Conservation (phyloP, 2,888 invertebrate species). For the Thumatha senex region DNA sequence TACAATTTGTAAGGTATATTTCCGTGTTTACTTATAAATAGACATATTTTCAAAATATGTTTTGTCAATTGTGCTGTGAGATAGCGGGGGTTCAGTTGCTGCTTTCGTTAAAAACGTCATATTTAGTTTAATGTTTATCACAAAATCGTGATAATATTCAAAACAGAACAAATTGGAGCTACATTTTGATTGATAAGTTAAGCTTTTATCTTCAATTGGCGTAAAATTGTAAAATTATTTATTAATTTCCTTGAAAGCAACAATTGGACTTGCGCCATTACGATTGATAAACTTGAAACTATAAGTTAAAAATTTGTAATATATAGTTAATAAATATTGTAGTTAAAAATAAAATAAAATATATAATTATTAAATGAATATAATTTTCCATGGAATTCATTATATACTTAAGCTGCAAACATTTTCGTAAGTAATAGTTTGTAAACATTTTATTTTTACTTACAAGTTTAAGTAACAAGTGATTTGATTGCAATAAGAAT, state of each 20-base stretch:
- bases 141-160: not conserved
- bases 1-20: constrained; percentile 79
- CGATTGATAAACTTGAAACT: constrained; percentile 75
- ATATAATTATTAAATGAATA: constrained; percentile 77
- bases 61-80: constrained; percentile 83
- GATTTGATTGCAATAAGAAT: constrained; percentile 65
- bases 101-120: constrained; percentile 38
- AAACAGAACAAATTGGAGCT: constrained; percentile 2
- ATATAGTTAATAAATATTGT: constrained; percentile 82
- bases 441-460: constrained; percentile 19
- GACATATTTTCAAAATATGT: constrained; percentile 83
- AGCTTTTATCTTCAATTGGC: constrained; percentile 26
- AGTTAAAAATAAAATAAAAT: constrained; percentile 82
- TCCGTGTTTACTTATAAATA: constrained; percentile 75
- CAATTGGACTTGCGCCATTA: constrained; percentile 62
- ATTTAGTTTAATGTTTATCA: constrained; percentile 7
- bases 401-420: constrained; percentile 68
- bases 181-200: constrained; percentile 8
- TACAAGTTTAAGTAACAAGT: constrained; percentile 38
- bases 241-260: constrained; percentile 41
- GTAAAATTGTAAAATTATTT: constrained; percentile 15
- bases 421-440: constrained; percentile 27
- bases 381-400: constrained; percentile 83
- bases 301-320: constrained; percentile 80
- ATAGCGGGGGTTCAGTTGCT: constrained; percentile 60